A percentile compares a stretch with the other conserved stretches of the same genome.
phyloP scores from a whole-genome alignment of 2,797 vertebrate genomes.

The Toxotes lorentzi region DNA sequence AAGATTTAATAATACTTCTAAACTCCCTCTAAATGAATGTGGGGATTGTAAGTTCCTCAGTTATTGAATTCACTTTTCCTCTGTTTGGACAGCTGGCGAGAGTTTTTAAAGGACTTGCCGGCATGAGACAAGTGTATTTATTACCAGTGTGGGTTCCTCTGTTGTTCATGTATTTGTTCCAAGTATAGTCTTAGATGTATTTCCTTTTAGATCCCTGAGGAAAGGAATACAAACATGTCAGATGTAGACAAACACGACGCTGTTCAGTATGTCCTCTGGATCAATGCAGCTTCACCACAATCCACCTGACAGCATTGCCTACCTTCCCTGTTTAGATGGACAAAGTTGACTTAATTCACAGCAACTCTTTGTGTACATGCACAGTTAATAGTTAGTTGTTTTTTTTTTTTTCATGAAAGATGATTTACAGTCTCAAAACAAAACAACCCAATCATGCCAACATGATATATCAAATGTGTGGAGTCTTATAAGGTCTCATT shows the following conservation, averaged over 20 bases:
- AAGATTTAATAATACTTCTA: constrained; percentile 42
- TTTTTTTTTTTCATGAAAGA: not conserved
- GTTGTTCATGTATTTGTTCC: constrained; percentile 57
- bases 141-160: constrained; percentile 66
- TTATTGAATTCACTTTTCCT: constrained; percentile 63
- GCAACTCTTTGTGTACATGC: not conserved
- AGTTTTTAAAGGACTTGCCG: constrained; percentile 60
- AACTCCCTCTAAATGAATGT: constrained; percentile 58
- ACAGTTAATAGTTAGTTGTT: not conserved
- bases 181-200: constrained; percentile 55
- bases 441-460: not conserved
- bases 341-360: constrained; percentile 1
- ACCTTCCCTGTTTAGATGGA: constrained; percentile 2
- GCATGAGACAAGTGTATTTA: constrained; percentile 59
- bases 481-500: not conserved
- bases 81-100: constrained; percentile 80
- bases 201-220: constrained; percentile 62
- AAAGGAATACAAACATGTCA: constrained; percentile 71
- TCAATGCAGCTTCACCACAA: constrained; percentile 10
- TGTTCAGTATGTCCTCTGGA: constrained; percentile 52
- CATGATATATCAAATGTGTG: not conserved
- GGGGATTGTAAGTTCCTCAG: constrained; percentile 47
- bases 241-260: constrained; percentile 55
- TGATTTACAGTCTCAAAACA: not conserved
- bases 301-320: constrained; percentile 25